Evolutionary conservation across 1,140 invertebrate genomes (phyloP).

Genomic region (Zaprionus vittiger): DNA sequence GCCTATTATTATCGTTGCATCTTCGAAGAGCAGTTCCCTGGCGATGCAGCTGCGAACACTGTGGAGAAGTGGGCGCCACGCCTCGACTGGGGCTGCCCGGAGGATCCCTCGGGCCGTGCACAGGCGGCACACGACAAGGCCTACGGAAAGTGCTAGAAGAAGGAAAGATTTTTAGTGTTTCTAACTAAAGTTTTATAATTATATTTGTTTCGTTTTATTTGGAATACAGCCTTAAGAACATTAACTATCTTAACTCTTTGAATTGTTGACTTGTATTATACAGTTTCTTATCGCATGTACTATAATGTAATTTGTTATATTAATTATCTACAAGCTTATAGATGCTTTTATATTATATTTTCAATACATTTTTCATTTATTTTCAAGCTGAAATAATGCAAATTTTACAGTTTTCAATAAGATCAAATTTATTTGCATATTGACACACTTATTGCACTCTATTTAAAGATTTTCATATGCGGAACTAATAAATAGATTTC

Average conservation of each 20-base stretch:
- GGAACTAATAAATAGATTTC: background rate
- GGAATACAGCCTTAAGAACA: background rate
- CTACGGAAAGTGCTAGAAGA: conserved; percentile 51
- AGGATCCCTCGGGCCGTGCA: conserved; percentile 72
- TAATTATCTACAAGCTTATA: background rate
- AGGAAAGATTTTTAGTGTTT: background rate
- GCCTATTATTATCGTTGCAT: conserved; percentile 90
- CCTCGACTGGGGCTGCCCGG: conserved; percentile 70
- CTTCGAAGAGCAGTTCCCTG: conserved; percentile 67
- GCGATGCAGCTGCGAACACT: conserved; percentile 54
- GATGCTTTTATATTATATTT: background rate
- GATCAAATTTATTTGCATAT: background rate
- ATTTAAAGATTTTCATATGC: background rate
- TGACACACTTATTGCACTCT: background rate
- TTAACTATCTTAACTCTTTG: too few relatives aligned
- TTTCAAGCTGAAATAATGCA: background rate
- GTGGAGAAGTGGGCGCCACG: conserved; percentile 74
- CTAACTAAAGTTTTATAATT: background rate
- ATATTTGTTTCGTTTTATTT: background rate
- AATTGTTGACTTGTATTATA: too few relatives aligned
- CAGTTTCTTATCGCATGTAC: too few relatives aligned
- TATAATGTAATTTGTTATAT: background rate
- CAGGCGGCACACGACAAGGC: conserved; percentile 58
- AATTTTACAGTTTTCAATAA: background rate
- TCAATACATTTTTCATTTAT: background rate